phyloP scores from a whole-genome alignment of 2,888 invertebrate genomes.

The Drosophila hawaiiensis region DNA sequence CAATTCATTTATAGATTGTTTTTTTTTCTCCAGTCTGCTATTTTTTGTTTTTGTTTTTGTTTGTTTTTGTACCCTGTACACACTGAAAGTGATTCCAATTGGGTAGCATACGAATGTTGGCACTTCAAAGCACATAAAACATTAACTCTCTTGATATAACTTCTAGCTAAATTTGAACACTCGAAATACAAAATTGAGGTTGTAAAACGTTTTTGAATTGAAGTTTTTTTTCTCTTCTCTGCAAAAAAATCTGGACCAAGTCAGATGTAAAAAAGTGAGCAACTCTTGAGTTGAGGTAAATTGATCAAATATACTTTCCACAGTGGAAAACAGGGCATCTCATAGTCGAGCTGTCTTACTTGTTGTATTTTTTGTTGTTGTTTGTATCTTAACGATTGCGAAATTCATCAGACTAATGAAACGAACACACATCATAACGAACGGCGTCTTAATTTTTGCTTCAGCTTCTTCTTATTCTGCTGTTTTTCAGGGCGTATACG shows the following conservation, averaged over 20 bases:
- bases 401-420: slow-evolving; percentile 50
- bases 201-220: neutral
- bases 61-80: neutral
- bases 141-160: too few relatives aligned
- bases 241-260: too few relatives aligned
- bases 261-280: too few relatives aligned
- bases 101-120: too few relatives aligned
- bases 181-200: neutral
- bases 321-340: slow-evolving; percentile 20
- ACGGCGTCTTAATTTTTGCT: slow-evolving; percentile 18
- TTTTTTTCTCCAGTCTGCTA: slow-evolving; percentile 16
- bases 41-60: neutral
- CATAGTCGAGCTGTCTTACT: neutral
- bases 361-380: neutral
- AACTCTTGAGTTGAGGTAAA: too few relatives aligned
- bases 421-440: slow-evolving; percentile 29
- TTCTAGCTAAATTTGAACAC: too few relatives aligned
- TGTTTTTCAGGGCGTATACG: slow-evolving; percentile 50
- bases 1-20: slow-evolving; percentile 74
- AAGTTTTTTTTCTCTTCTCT: neutral
- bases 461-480: slow-evolving; percentile 2
- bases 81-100: neutral
- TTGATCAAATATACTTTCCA: too few relatives aligned
- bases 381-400: slow-evolving; percentile 38
- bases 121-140: too few relatives aligned